A percentile compares a stretch with the other conserved stretches of the same genome.
These are phyloP conservation scores for Aphidius ervi DNA, from an alignment of 1,140 invertebrate genomes.

Conservation along the genomic window DNA sequence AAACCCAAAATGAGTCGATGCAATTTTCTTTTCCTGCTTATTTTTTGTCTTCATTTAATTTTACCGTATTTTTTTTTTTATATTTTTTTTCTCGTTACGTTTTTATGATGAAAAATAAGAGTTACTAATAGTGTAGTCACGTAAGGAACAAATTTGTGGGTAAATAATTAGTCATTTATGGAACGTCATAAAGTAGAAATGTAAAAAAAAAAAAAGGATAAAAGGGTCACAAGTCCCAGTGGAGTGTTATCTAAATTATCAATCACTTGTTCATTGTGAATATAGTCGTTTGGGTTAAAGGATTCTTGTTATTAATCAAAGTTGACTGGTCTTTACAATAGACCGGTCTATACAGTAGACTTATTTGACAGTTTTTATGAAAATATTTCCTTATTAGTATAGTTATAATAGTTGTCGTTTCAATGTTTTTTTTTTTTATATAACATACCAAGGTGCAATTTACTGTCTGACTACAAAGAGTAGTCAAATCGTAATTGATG, in stretches of 20 bases:
- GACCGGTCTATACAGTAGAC: conserved; percentile 22
- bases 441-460: too few species aligned
- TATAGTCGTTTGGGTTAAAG: too few species aligned
- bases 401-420: too few species aligned
- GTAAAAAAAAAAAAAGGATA: conserved; percentile 41
- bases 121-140: too few species aligned
- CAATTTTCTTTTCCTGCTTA: conserved; percentile 24
- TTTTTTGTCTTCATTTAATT: conserved; percentile 30
- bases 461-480: too few species aligned
- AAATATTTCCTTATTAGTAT: too few species aligned
- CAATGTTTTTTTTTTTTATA: too few species aligned
- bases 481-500: too few species aligned
- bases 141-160: not conserved
- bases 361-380: conserved; percentile 47
- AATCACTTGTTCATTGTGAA: conserved; percentile 31
- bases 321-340: too few species aligned
- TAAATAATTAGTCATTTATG: conserved; percentile 51
- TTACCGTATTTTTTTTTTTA: conserved; percentile 3
- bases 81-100: too few species aligned
- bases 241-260: conserved; percentile 51
- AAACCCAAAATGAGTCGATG: conserved; percentile 9
- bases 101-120: too few species aligned
- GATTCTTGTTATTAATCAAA: too few species aligned
- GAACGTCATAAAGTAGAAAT: conserved; percentile 43
- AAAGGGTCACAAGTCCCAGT: conserved; percentile 25